Conservation (phyloP, 2,113 vertebrate species). For the Myotis davidii region DNA sequence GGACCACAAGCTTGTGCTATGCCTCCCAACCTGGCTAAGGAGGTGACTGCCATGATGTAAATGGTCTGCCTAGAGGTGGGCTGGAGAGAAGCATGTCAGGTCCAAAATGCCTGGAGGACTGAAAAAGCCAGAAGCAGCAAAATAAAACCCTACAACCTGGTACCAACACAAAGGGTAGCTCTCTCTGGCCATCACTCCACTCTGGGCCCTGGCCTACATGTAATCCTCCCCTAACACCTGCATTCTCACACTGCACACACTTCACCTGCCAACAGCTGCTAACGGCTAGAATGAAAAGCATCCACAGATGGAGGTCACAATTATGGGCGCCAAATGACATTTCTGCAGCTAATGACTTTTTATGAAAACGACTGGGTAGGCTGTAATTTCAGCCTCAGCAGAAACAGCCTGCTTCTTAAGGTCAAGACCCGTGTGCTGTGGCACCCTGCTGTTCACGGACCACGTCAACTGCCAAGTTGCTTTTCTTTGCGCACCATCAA, state of each 20-base stretch:
- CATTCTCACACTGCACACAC: neutral
- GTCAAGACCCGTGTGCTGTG: neutral
- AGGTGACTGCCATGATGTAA: neutral
- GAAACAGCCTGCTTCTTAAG: conserved; percentile 30
- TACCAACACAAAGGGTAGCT: neutral
- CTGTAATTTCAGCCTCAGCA: conserved; percentile 6
- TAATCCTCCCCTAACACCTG: neutral
- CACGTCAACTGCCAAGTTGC: neutral
- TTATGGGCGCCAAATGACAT: neutral
- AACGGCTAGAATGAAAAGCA: neutral
- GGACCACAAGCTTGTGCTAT: neutral
- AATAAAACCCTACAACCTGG: neutral
- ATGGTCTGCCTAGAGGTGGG: neutral
- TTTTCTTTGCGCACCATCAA: neutral
- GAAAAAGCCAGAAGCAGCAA: neutral
- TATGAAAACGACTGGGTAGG: neutral
- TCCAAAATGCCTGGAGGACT: neutral
- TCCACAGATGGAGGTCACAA: neutral
- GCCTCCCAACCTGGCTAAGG: neutral
- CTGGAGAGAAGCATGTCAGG: neutral
- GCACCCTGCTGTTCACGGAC: neutral
- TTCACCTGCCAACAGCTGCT: neutral
- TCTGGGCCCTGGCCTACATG: neutral
- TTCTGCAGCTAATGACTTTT: conserved; percentile 33
- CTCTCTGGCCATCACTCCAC: neutral